Evolutionary conservation across 2,888 invertebrate genomes (phyloP), one percentile per base, ranked within the genome.

Genomic region (Phrixothrix hirtus): DNA sequence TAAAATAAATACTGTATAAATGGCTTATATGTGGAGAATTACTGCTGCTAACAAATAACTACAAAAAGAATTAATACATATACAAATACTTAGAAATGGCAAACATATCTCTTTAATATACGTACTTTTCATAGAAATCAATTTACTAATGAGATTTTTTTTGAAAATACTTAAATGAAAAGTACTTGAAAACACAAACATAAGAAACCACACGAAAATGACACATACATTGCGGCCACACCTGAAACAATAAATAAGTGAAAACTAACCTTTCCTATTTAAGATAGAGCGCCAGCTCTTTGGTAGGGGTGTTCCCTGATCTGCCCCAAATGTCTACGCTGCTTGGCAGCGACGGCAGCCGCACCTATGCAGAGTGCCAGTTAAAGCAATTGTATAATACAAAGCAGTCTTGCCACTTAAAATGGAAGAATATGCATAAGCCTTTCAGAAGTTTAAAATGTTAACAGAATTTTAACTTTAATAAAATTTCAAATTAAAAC

Each of bases 251-350:
- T 50, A 50, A 49, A 55, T 46, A 55, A 55, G 34, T 55, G 45
- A 46, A 42, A 73, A 75, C 74, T 75, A 75, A 75, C 75, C 75
- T 73, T 66, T 61, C 55, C 59, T 48, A 59, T 59, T 76, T 81
- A 79, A 75, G 81, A 81, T 83, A 87, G 83, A 88, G 89, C 88
- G 81, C 88, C 88, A 82, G 92, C 90, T 86, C 95, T 92, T 86
- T 93, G 93, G 87, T 95, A 95, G 81, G 95, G 95, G 87, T 95
- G 95, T 82, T 95, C 94, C 86, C 95, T 85, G 80, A 88, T 84
- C 80, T 90, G 88, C 82, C 88, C 86, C 81, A 91, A 85, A 79
- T 86, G 85, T 80, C 91, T 86, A 77, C 87, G 82, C 77, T 86
- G 84, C 80, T 87, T 87, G 75, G 87, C 88, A 81, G 89, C 87